These are phyloP conservation scores for Colinus virginianus DNA, from an alignment of 2,113 vertebrate species.

Conservation along the genomic window DNA sequence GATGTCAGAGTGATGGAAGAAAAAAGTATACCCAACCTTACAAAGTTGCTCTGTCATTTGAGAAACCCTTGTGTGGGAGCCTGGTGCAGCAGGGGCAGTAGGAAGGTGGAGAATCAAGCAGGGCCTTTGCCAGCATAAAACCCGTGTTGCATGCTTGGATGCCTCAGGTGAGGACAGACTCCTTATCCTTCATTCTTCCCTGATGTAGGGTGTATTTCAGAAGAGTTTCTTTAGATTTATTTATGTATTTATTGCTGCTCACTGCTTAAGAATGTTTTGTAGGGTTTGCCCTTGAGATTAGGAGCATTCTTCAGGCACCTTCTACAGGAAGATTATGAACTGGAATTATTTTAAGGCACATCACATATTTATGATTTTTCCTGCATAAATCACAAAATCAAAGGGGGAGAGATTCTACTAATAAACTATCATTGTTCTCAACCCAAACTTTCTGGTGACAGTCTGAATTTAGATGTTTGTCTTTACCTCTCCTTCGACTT, in stretches of 20 bases:
- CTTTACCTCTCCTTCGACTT: neutral
- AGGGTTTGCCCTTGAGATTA: neutral
- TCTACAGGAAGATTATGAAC: neutral
- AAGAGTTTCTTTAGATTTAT: neutral
- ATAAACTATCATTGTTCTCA: neutral
- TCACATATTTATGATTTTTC: neutral
- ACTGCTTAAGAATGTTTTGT: neutral
- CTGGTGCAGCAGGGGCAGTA: accelerated
- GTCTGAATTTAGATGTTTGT: neutral
- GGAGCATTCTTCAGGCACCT: neutral
- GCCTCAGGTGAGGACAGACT: neutral
- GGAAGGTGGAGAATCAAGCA: neutral
- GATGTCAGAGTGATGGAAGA: neutral
- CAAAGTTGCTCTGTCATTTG: neutral
- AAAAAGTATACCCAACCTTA: neutral
- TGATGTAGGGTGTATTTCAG: neutral
- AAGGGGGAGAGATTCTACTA: neutral
- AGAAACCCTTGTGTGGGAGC: neutral
- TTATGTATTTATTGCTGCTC: neutral
- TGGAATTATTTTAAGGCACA: neutral
- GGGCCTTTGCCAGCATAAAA: neutral
- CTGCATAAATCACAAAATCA: neutral
- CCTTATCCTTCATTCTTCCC: neutral
- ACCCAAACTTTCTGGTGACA: neutral
- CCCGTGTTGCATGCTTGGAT: neutral